Base-by-base conservation (phyloP, 1,140 invertebrate genomes). In the Nomia melanderi region DNA sequence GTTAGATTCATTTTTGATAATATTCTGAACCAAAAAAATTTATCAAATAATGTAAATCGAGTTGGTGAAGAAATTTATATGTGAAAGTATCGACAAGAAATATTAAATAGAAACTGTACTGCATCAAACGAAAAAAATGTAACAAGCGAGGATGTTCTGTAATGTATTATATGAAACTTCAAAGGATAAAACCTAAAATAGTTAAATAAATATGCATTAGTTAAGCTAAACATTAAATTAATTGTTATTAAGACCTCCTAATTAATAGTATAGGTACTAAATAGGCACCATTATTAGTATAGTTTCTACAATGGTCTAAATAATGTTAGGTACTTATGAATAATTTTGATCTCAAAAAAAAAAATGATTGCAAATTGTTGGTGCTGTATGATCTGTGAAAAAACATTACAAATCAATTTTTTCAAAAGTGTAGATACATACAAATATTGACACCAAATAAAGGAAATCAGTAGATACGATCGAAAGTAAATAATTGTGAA, bases 131-230 rank as follows among this genome's bases (percentile, higher is more conserved):
- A 29, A 20, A 50, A 44, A 64, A 39, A 36, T 47, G 17, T 63
- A 65, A 25, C 23, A 73, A 73, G 50, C 62, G 29, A 65, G 14
- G 0, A 47, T 53, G 29, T 23, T 23, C 20, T 47, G n/a, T 25
- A 69, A 33, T 20, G 47, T 36, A 57, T 2, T 29, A 66, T 31
- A n/a, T 41, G 44, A 62, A 62, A 54, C 47, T 25, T 29, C 17
- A 31, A 27, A 65, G 4, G 14, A 50, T 59, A 54, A 33, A 25
- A 63, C 41, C 20, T 62, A 57, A n/a, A 5, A 12, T 62, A 25
- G 17, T 71, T 71, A 71, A 77, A 71, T 77, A 77, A 71, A 77
- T 69, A 70, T 31, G 56, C 33, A 54, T 70, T 71, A 77, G 75
- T 71, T 62, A 71, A 77, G 57, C 57, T 56, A 77, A 36, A 33